Conservation (phyloP, 2,113 vertebrate genomes). For the Oxyruncus cristatus region DNA sequence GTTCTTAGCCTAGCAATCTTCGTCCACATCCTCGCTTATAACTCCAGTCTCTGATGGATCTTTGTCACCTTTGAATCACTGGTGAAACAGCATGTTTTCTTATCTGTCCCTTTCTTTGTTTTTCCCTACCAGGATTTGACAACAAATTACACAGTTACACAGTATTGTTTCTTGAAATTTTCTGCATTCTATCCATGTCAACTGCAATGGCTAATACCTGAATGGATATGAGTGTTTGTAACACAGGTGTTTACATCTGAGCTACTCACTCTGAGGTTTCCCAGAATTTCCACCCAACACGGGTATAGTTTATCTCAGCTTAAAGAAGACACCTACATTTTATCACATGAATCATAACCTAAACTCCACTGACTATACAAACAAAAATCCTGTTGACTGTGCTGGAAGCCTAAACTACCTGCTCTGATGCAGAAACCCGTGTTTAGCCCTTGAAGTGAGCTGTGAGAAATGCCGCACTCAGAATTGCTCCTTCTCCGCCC, state of each 20-base stretch:
- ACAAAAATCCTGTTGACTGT: not conserved
- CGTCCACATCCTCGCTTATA: not conserved
- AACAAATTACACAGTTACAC: not conserved
- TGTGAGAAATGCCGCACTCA: not conserved
- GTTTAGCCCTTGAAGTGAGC: not conserved
- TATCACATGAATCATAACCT: not conserved
- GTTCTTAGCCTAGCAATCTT: not conserved
- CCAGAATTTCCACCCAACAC: not conserved
- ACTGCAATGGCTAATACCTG: not conserved
- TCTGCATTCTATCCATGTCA: not conserved
- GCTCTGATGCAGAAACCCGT: not conserved
- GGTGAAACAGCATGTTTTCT: not conserved
- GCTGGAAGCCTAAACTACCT: not conserved
- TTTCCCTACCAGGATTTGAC: not conserved
- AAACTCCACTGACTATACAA: not conserved
- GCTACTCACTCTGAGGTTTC: not conserved
- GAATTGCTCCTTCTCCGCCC: not conserved
- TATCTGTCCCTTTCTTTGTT: not conserved
- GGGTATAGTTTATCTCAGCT: not conserved
- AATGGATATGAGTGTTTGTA: not conserved
- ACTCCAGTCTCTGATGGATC: not conserved
- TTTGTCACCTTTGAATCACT: not conserved
- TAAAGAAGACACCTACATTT: not conserved
- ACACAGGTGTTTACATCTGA: not conserved
- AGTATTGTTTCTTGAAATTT: not conserved